These are phyloP conservation scores for Allygus modestus DNA, from an alignment of 2,888 invertebrate species.

Conservation along the genomic window DNA sequence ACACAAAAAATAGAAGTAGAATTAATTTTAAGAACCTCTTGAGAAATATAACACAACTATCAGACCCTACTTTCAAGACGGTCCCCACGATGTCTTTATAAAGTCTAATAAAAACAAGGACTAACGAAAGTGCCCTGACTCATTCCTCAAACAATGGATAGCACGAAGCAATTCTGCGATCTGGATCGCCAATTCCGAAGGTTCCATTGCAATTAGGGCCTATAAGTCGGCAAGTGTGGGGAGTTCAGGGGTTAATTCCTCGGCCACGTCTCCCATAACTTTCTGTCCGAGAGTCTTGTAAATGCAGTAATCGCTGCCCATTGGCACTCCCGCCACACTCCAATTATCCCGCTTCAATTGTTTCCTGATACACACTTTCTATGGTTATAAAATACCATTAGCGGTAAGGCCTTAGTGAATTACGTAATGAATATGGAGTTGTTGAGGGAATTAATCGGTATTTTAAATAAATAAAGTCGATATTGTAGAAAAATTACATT, in stretches of 20 bases:
- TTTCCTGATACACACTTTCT: slow-evolving; percentile 46
- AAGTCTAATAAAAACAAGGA: not conserved
- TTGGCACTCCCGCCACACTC: slow-evolving; percentile 53
- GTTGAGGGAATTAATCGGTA: too few species aligned
- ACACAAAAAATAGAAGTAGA: too few species aligned
- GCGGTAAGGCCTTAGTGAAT: not conserved
- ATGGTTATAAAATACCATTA: slow-evolving; percentile 18
- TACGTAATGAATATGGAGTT: slow-evolving; percentile 18
- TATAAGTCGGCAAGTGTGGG: slow-evolving; percentile 50
- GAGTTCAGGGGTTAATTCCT: slow-evolving; percentile 46
- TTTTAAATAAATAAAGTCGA: too few species aligned
- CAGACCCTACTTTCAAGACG: not conserved
- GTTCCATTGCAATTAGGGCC: slow-evolving; percentile 29
- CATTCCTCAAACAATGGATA: not conserved
- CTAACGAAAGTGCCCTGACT: not conserved
- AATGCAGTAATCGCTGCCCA: slow-evolving; percentile 47
- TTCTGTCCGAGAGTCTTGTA: slow-evolving; percentile 37
- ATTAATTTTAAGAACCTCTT: too few species aligned
- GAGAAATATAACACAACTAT: not conserved
- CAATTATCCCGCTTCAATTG: slow-evolving; percentile 36
- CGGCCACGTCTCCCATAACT: slow-evolving; percentile 57
- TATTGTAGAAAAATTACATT: too few species aligned
- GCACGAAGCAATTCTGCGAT: slow-evolving; percentile 6
- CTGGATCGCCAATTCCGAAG: not conserved
- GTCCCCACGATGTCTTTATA: too few species aligned